These are phyloP conservation scores for Drosophila rubida DNA, from an alignment of 2,888 invertebrate genomes.

Conservation along the genomic window DNA sequence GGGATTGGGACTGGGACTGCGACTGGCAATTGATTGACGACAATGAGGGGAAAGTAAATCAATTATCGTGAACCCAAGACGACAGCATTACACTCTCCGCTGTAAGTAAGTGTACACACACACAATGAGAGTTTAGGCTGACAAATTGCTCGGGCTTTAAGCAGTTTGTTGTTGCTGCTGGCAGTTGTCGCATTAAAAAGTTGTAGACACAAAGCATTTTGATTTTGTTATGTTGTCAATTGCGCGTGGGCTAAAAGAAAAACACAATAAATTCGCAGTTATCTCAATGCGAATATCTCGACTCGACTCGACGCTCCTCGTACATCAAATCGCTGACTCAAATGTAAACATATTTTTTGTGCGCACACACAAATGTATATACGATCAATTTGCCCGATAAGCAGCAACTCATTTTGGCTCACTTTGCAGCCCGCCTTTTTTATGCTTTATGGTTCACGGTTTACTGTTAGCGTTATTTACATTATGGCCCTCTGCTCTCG, in stretches of 20 bases:
- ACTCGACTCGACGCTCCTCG: conserved; percentile 18
- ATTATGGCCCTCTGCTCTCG: conserved; percentile 43
- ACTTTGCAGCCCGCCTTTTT: conserved; percentile 16
- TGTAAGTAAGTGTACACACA: conserved; percentile 3
- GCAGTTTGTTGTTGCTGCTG: conserved; percentile 24
- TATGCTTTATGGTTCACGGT: conserved; percentile 50
- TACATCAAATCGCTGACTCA: conserved; percentile 68
- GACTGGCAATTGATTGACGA: conserved; percentile 77
- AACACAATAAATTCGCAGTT: conserved; percentile 60
- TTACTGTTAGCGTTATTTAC: conserved; percentile 63
- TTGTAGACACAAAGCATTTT: conserved; percentile 60
- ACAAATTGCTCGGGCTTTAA: conserved; percentile 60
- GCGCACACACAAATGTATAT: background rate
- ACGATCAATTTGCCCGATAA: conserved; percentile 70
- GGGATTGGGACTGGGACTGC: background rate
- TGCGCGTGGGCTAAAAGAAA: conserved; percentile 13
- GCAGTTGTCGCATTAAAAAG: conserved; percentile 71
- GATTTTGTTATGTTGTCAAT: conserved; percentile 40
- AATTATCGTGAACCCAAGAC: conserved; percentile 65
- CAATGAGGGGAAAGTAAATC: conserved; percentile 73
- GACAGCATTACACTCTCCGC: conserved; percentile 26
- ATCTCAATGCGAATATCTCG: conserved; percentile 41
- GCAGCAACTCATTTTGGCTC: conserved; percentile 53
- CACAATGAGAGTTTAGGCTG: conserved; percentile 33
- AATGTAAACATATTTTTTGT: conserved; percentile 63